Evolutionary conservation across 2,113 vertebrate genomes (phyloP).

Genomic region (Hucho hucho): DNA sequence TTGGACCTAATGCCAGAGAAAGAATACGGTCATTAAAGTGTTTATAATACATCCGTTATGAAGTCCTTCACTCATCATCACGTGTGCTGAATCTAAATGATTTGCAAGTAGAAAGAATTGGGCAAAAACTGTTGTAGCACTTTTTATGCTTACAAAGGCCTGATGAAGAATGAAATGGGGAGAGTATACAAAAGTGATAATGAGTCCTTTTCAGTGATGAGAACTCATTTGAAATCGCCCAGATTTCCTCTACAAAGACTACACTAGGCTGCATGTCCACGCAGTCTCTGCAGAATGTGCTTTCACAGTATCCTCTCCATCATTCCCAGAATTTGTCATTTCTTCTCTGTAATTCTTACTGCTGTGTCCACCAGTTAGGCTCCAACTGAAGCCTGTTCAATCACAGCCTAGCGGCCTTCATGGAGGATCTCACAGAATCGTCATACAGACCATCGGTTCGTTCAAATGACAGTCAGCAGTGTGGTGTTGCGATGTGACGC

Average conservation of each 20-base stretch:
- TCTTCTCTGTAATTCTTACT: slow-evolving; percentile 45
- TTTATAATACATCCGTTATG: too few species aligned
- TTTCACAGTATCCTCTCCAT: slow-evolving; percentile 55
- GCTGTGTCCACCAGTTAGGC: slow-evolving; percentile 41
- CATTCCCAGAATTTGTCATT: slow-evolving; percentile 25
- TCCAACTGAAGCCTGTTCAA: slow-evolving; percentile 64
- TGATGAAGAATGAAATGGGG: slow-evolving; percentile 60
- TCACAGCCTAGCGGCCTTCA: slow-evolving; percentile 48
- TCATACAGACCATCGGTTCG: slow-evolving; percentile 21
- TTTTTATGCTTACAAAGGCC: slow-evolving; percentile 72
- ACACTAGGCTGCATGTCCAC: slow-evolving; percentile 60
- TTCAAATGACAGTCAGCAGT: slow-evolving; percentile 20
- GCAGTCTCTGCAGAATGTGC: slow-evolving; percentile 62
- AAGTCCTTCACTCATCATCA: not conserved
- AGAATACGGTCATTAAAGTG: not conserved
- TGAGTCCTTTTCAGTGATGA: slow-evolving; percentile 67
- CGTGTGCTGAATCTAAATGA: slow-evolving; percentile 29
- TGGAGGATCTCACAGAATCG: slow-evolving; percentile 51
- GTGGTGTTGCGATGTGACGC: slow-evolving; percentile 26
- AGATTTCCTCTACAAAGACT: slow-evolving; percentile 68
- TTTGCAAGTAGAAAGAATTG: slow-evolving; percentile 53
- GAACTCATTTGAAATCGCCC: slow-evolving; percentile 63
- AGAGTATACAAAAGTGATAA: slow-evolving; percentile 65
- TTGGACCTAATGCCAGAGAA: not conserved
- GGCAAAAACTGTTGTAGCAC: slow-evolving; percentile 55